These are phyloP conservation scores for Trissoscelio sp. DNA, from an alignment of 2,888 invertebrate genomes.

Conservation along the genomic window DNA sequence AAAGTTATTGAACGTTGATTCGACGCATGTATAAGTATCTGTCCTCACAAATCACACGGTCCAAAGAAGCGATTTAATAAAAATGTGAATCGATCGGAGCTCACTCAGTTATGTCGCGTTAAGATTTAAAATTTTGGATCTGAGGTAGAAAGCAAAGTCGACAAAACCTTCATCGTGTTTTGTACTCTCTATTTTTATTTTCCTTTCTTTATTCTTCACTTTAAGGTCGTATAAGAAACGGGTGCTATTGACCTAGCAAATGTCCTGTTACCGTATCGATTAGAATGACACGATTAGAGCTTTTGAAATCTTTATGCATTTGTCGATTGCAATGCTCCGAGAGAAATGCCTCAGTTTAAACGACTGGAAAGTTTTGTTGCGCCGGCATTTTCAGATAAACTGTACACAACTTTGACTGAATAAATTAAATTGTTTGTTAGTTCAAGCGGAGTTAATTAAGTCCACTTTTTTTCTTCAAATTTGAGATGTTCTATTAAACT, in stretches of 20 bases:
- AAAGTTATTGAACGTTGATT: conserved; percentile 31
- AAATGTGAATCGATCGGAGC: conserved; percentile 36
- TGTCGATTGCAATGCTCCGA: conserved; percentile 33
- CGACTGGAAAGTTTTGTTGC: conserved; percentile 19
- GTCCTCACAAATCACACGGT: conserved; percentile 19
- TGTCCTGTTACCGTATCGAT: conserved; percentile 21
- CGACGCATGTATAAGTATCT: conserved; percentile 25
- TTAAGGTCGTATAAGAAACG: not conserved
- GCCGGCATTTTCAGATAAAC: conserved; percentile 11
- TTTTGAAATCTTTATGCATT: conserved; percentile 39
- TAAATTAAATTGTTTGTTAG: conserved; percentile 9
- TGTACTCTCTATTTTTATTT: conserved; percentile 21
- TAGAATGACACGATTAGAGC: conserved; percentile 27
- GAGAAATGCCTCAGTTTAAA: conserved; percentile 35
- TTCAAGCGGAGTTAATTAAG: not conserved
- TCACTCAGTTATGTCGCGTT: conserved; percentile 30
- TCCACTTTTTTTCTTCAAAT: not conserved
- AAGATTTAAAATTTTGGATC: conserved; percentile 50
- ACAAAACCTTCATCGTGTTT: conserved; percentile 51
- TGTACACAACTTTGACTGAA: not conserved
- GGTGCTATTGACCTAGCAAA: conserved; percentile 31
- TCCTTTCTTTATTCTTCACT: not conserved
- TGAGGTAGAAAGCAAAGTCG: conserved; percentile 63
- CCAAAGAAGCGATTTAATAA: conserved; percentile 38
- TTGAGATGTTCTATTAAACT: not conserved